phyloP scores from a whole-genome alignment of 2,888 invertebrate species.

The Anoncus sp. region DNA sequence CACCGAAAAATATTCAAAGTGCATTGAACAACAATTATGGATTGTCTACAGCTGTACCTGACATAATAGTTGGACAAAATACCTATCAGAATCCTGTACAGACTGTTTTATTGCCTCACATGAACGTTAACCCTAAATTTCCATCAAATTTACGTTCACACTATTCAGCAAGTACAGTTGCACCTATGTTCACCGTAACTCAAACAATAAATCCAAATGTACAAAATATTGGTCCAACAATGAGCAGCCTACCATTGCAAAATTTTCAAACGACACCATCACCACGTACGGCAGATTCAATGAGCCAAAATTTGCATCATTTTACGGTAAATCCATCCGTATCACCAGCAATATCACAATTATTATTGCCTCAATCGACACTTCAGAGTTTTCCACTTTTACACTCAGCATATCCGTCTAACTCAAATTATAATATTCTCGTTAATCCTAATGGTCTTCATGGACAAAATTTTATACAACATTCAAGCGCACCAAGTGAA shows the following conservation, averaged over 20 bases:
- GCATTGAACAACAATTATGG: conserved; percentile 67
- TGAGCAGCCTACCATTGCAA: conserved; percentile 64
- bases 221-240: conserved; percentile 64
- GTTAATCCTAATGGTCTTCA: conserved; percentile 74
- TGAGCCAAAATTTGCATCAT: conserved; percentile 29
- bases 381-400: conserved; percentile 51
- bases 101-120: conserved; percentile 71
- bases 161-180: conserved; percentile 73
- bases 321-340: conserved; percentile 4
- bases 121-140: conserved; percentile 67
- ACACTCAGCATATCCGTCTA: no score
- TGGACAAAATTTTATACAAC: conserved; percentile 70
- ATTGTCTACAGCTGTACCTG: conserved; percentile 73
- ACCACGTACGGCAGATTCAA: conserved; percentile 6
- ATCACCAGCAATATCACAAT: conserved; percentile 33
- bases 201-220: conserved; percentile 65
- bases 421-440: conserved; percentile 71
- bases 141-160: conserved; percentile 67
- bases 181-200: conserved; percentile 75
- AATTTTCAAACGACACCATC: conserved; percentile 41
- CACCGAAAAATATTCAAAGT: conserved; percentile 55
- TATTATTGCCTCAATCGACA: conserved; percentile 59
- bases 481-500: conserved; percentile 49
- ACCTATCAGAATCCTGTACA: conserved; percentile 75
- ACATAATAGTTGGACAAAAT: conserved; percentile 79